phyloP scores from a whole-genome alignment of 2,888 invertebrate genomes.

The Venustoraphidia nigricollis region DNA sequence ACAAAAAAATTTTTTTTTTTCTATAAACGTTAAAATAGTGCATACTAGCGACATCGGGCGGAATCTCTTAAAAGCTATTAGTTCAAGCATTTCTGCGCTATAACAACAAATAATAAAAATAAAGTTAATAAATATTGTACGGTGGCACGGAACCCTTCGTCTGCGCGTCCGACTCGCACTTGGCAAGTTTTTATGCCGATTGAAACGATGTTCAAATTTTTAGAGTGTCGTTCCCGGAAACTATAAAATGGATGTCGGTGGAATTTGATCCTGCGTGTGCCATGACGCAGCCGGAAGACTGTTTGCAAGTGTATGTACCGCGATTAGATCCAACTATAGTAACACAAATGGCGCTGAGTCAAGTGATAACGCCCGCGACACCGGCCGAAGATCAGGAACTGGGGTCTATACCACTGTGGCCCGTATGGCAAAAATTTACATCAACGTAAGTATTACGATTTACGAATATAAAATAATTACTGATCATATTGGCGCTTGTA shows the following conservation, averaged over 20 bases:
- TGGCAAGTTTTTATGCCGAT: background rate
- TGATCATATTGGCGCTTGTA: background rate
- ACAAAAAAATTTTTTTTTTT: too few species aligned
- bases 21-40: too few species aligned
- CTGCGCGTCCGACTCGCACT: too few species aligned
- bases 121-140: too few species aligned
- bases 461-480: background rate
- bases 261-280: slow-evolving; percentile 89
- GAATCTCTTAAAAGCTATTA: too few species aligned
- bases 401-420: slow-evolving; percentile 36
- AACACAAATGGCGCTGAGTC: slow-evolving; percentile 9
- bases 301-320: slow-evolving; percentile 56
- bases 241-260: slow-evolving; percentile 80
- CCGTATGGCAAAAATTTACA: slow-evolving; percentile 48
- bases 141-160: too few species aligned
- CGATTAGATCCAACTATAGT: slow-evolving; percentile 18
- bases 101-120: too few species aligned
- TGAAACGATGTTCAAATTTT: slow-evolving; percentile 8
- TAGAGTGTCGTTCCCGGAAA: slow-evolving; percentile 75
- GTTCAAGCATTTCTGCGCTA: too few species aligned
- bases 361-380: slow-evolving; percentile 19
- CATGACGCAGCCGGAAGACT: slow-evolving; percentile 88
- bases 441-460: slow-evolving; percentile 28
- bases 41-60: too few species aligned
- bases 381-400: slow-evolving; percentile 21